Evolutionary conservation across 1,140 invertebrate genomes (phyloP).

Genomic region (Heliothis virescens): DNA sequence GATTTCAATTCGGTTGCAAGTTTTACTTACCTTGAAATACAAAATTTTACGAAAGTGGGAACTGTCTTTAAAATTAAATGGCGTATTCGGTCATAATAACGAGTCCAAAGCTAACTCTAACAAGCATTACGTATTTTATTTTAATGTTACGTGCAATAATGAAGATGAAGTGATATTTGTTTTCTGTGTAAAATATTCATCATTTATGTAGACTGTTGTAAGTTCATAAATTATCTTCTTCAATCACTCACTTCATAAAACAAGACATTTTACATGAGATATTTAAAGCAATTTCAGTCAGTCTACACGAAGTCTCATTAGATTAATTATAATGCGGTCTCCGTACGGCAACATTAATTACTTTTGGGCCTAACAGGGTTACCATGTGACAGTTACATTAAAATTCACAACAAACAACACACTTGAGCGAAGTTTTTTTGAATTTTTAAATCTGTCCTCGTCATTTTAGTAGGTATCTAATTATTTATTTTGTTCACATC

Average conservation of each 20-base stretch:
- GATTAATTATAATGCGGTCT: slow-evolving; percentile 48
- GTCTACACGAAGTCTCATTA: slow-evolving; percentile 40
- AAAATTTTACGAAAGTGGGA: too few relatives aligned
- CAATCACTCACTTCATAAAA: slow-evolving; percentile 5
- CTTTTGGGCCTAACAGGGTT: slow-evolving; percentile 33
- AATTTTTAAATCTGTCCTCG: not conserved
- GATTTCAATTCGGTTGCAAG: too few relatives aligned
- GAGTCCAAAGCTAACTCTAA: too few relatives aligned
- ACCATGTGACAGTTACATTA: slow-evolving; percentile 35
- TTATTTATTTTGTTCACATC: not conserved
- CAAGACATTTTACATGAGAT: slow-evolving; percentile 2
- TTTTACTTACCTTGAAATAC: too few relatives aligned
- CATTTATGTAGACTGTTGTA: too few relatives aligned
- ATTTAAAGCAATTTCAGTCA: slow-evolving; percentile 23
- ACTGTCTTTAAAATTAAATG: too few relatives aligned
- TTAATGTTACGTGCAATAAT: too few relatives aligned
- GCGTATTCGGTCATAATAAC: too few relatives aligned
- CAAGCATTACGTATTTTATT: too few relatives aligned
- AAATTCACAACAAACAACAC: slow-evolving; percentile 27
- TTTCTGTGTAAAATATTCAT: too few relatives aligned
- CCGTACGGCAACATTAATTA: slow-evolving; percentile 47
- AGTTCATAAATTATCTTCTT: not conserved
- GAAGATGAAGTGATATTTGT: too few relatives aligned
- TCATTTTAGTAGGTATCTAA: not conserved
- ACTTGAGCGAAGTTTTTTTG: not conserved